Conservation (phyloP, 2,888 invertebrate species). For the Muschampia plurimacula region DNA sequence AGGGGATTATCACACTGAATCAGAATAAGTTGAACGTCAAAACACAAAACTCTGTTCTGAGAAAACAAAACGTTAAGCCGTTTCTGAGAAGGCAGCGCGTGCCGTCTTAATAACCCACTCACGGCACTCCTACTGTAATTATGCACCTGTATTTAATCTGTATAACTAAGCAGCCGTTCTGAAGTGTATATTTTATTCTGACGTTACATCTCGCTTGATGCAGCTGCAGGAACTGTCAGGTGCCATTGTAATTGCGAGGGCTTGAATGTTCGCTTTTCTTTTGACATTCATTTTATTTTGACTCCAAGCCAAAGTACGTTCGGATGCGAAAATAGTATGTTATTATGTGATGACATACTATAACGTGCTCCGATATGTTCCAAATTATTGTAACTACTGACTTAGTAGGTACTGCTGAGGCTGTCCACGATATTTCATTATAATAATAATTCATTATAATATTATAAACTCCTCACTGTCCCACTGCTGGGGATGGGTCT, state of each 20-base stretch:
- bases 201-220: slow-evolving; percentile 21
- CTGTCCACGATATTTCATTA: no score
- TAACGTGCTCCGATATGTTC: background rate
- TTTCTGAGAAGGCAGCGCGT: slow-evolving; percentile 54
- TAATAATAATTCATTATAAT: no score
- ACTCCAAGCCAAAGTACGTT: background rate
- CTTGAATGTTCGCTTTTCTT: slow-evolving; percentile 14
- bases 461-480: no score
- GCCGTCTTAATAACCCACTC: slow-evolving; percentile 57
- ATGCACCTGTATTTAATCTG: slow-evolving; percentile 45
- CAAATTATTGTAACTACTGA: background rate
- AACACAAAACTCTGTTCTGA: slow-evolving; percentile 59
- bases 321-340: slow-evolving; percentile 5
- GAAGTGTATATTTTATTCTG: slow-evolving; percentile 28
- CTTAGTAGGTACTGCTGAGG: no score
- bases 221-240: slow-evolving; percentile 29
- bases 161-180: slow-evolving; percentile 30
- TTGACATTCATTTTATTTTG: slow-evolving; percentile 17
- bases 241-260: slow-evolving; percentile 23
- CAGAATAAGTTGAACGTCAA: slow-evolving; percentile 53
- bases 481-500: no score
- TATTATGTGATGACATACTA: slow-evolving; percentile 10
- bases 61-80: slow-evolving; percentile 55
- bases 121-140: slow-evolving; percentile 50
- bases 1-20: slow-evolving; percentile 27